phyloP scores from a whole-genome alignment of 1,140 invertebrate genomes.

The Episyrphus balteatus region DNA sequence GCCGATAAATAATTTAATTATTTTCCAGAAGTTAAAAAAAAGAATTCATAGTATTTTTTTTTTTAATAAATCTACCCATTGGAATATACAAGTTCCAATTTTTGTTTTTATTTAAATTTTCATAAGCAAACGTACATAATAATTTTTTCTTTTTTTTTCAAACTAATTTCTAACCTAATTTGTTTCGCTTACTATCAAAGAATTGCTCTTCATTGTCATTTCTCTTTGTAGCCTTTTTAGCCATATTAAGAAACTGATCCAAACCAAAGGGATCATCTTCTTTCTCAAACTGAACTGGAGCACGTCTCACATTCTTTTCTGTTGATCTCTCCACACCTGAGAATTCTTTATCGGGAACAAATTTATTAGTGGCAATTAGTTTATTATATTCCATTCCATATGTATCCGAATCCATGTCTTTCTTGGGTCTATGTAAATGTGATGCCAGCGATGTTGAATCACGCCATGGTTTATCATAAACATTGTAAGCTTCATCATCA shows the following conservation, averaged over 20 bases:
- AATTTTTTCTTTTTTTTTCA: slow-evolving; percentile 9
- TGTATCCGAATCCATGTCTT: slow-evolving; percentile 79
- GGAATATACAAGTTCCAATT: too few relatives aligned
- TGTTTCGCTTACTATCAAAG: slow-evolving; percentile 6
- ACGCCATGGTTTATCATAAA: slow-evolving; percentile 94
- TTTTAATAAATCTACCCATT: too few relatives aligned
- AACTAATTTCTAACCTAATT: slow-evolving; percentile 14
- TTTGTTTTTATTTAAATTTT: too few relatives aligned
- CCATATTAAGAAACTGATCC: slow-evolving; percentile 94
- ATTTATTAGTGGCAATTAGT: slow-evolving; percentile 80
- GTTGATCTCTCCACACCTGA: slow-evolving; percentile 70
- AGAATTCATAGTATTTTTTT: too few relatives aligned
- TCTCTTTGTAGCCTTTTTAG: slow-evolving; percentile 61
- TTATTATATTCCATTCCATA: slow-evolving; percentile 84
- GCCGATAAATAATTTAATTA: too few relatives aligned
- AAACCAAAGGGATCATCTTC: slow-evolving; percentile 95
- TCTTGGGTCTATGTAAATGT: slow-evolving; percentile 85
- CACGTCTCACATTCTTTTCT: slow-evolving; percentile 52
- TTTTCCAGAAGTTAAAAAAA: too few relatives aligned
- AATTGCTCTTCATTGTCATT: slow-evolving; percentile 16
- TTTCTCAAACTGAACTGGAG: slow-evolving; percentile 93
- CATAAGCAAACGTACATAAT: too few relatives aligned
- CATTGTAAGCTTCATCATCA: slow-evolving; percentile 95
- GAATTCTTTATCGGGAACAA: slow-evolving; percentile 95
- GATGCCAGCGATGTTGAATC: slow-evolving; percentile 70